Percentiles rank a stretch among this genome's conserved stretches.
phyloP scores from a whole-genome alignment of 1,140 invertebrate genomes.

The Sesamia nonagrioides region DNA sequence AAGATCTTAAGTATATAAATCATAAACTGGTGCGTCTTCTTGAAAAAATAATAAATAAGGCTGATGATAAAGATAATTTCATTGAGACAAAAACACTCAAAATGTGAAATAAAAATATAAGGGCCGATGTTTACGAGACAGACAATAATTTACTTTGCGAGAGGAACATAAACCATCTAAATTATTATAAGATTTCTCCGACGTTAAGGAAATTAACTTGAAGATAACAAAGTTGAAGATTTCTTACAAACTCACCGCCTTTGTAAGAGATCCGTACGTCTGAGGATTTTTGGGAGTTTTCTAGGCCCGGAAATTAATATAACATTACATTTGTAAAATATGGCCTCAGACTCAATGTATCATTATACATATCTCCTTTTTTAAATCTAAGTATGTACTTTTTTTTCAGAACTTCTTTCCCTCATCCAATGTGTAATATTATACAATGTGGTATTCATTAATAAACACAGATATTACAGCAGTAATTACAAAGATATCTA shows the following conservation, averaged over 20 bases:
- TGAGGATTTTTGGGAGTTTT: neutral
- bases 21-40: neutral
- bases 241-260: constrained; percentile 10
- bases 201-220: constrained; percentile 33
- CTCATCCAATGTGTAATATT: no score
- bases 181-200: constrained; percentile 35
- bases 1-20: no score
- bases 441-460: no score
- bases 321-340: neutral
- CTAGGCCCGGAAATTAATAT: neutral
- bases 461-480: no score
- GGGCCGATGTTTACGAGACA: constrained; percentile 29
- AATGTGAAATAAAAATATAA: constrained; percentile 20
- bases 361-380: no score
- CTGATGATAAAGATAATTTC: constrained; percentile 4
- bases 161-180: constrained; percentile 18
- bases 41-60: neutral
- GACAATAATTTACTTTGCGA: constrained; percentile 29
- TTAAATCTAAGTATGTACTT: no score
- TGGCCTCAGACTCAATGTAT: neutral
- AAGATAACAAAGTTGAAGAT: constrained; percentile 28
- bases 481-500: no score
- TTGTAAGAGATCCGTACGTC: constrained; percentile 22
- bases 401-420: no score
- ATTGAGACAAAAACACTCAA: constrained; percentile 15